Evolutionary conservation across 2,888 invertebrate genomes (phyloP).

Genomic region (Morinoia aosen): DNA sequence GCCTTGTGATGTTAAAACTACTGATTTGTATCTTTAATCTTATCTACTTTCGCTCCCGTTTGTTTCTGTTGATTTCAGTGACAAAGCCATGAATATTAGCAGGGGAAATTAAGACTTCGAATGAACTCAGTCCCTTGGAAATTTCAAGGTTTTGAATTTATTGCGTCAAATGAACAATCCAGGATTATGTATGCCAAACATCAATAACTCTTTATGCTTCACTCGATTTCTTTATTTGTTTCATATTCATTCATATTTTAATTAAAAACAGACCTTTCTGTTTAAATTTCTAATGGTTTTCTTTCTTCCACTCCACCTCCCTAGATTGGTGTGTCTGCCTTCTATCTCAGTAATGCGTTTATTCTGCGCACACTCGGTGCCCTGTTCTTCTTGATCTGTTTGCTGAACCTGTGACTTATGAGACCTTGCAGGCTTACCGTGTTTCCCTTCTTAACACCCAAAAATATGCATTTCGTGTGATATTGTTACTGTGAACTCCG

Average conservation of each 20-base stretch:
- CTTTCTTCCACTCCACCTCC: neutral
- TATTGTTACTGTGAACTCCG: constrained; percentile 38
- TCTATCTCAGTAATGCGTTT: constrained; percentile 38
- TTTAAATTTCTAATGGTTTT: neutral
- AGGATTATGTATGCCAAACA: neutral
- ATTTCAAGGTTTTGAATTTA: neutral
- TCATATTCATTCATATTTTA: neutral
- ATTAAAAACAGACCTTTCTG: neutral
- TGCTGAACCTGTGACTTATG: neutral
- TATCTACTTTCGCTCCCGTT: neutral
- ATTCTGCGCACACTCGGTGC: neutral
- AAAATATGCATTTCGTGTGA: constrained; percentile 42
- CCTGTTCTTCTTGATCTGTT: neutral
- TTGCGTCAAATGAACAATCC: neutral
- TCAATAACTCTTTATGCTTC: neutral
- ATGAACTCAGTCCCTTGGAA: neutral
- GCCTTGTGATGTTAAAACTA: neutral
- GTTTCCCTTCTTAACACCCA: neutral
- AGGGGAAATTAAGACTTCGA: neutral
- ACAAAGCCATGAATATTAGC: neutral
- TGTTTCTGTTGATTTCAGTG: neutral
- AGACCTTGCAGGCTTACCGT: neutral
- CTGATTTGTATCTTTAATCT: neutral
- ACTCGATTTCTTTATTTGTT: neutral
- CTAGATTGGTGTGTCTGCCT: constrained; percentile 49